Evolutionary conservation across 2,113 vertebrate species (phyloP).

Genomic region (Otolemur garnettii): DNA sequence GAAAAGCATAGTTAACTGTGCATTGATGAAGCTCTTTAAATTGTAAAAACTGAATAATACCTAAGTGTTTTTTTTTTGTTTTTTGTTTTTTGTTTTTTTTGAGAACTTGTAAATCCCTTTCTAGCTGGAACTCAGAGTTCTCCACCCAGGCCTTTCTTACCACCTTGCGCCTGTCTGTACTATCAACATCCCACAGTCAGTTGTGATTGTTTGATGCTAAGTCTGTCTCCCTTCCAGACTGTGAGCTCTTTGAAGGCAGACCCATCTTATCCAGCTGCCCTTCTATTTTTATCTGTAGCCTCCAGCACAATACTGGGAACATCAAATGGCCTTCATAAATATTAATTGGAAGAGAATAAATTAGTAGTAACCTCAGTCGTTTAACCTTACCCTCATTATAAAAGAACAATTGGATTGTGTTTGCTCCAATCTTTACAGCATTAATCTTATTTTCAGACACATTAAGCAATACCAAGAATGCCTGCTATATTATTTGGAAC

Average conservation of each 20-base stretch:
- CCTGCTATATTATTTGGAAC: background rate
- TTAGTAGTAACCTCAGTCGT: background rate
- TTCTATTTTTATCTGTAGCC: background rate
- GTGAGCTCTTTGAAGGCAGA: background rate
- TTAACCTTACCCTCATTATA: background rate
- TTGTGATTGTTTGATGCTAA: background rate
- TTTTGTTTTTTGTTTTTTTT: background rate
- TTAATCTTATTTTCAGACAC: constrained; percentile 55
- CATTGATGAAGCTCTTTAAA: background rate
- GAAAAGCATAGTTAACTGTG: background rate
- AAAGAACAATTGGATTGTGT: constrained; percentile 1
- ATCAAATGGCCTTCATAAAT: background rate
- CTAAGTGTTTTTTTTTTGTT: background rate
- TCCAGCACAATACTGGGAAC: background rate
- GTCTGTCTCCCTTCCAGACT: background rate
- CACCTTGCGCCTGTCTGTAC: background rate
- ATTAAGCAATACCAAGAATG: constrained; percentile 39
- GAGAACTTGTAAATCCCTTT: background rate
- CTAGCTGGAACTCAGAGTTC: background rate
- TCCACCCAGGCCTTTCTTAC: background rate
- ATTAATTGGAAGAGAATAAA: constrained; percentile 3
- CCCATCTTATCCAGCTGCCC: background rate
- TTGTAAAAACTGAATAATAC: background rate
- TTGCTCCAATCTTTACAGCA: background rate
- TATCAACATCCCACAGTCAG: background rate